phyloP scores from a whole-genome alignment of 2,888 invertebrate species.

The Hetaerina titia region DNA sequence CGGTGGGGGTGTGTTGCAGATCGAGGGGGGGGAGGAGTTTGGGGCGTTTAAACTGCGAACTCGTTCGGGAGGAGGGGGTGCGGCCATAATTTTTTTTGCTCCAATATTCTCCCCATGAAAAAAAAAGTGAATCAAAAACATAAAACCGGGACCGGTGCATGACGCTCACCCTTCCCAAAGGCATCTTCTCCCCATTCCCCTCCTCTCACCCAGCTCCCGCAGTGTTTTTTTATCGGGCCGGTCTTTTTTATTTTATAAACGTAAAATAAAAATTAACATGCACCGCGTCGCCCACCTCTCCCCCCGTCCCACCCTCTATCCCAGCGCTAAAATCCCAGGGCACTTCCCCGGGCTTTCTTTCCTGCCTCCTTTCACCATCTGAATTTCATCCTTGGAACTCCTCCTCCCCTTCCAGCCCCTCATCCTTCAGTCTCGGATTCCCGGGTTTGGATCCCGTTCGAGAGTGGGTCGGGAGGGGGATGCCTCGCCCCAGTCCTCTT shows the following conservation, averaged over 20 bases:
- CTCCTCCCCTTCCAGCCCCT: not conserved
- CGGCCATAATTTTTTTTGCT: not conserved
- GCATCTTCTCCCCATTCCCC: not conserved
- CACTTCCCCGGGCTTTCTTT: not conserved
- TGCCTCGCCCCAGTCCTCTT: not conserved
- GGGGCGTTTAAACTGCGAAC: not conserved
- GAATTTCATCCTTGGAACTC: no score
- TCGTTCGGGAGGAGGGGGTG: not conserved
- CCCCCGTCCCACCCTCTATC: not conserved
- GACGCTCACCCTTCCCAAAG: constrained; percentile 33
- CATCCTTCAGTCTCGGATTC: not conserved
- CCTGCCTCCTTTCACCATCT: not conserved
- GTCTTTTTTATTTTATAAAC: not conserved
- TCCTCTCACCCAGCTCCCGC: not conserved
- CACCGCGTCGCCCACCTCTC: not conserved
- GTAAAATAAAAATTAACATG: not conserved
- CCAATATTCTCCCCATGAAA: not conserved
- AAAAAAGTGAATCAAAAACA: constrained; percentile 37
- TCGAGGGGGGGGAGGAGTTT: not conserved
- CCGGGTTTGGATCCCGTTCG: not conserved
- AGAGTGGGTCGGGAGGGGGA: not conserved
- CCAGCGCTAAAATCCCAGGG: not conserved
- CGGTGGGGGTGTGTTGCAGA: not conserved
- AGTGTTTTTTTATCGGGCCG: not conserved
- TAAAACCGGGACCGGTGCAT: constrained; percentile 45